Evolutionary conservation across 2,113 vertebrate genomes (phyloP).

Genomic region (Ophiodon elongatus): DNA sequence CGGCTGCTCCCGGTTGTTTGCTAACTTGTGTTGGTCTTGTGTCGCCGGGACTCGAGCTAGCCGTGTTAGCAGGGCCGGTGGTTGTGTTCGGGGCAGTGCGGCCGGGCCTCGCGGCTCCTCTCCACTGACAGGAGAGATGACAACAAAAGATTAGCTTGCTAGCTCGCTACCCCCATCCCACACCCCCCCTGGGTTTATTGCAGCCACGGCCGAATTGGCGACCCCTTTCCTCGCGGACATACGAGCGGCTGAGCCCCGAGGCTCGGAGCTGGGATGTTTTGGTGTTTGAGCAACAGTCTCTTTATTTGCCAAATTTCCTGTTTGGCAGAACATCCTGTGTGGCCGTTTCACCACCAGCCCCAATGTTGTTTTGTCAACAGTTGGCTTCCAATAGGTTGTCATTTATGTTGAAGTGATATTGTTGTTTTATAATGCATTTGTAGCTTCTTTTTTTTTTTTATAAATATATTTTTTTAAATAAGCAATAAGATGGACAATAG

Average conservation of each 20-base stretch:
- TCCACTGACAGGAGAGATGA: conserved; percentile 67
- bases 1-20: conserved; percentile 3
- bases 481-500: neutral
- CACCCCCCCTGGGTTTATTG: neutral
- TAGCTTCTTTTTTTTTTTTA: neutral
- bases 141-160: conserved; percentile 78
- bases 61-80: conserved; percentile 58
- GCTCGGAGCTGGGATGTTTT: neutral
- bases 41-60: conserved; percentile 52
- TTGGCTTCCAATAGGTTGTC: neutral
- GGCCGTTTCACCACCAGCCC: conserved; percentile 2
- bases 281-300: conserved; percentile 31
- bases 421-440: neutral
- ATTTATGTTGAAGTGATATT: neutral
- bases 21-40: conserved; percentile 44
- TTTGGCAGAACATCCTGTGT: conserved; percentile 52
- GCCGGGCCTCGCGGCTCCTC: conserved; percentile 71
- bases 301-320: conserved; percentile 55
- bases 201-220: neutral
- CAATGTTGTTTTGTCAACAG: neutral
- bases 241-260: neutral
- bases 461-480: no score
- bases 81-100: conserved; percentile 51
- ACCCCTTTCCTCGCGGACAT: neutral
- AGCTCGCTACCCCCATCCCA: conserved; percentile 25